Evolutionary conservation across 2,888 invertebrate genomes (phyloP).

Genomic region (Leistus spinibarbis): DNA sequence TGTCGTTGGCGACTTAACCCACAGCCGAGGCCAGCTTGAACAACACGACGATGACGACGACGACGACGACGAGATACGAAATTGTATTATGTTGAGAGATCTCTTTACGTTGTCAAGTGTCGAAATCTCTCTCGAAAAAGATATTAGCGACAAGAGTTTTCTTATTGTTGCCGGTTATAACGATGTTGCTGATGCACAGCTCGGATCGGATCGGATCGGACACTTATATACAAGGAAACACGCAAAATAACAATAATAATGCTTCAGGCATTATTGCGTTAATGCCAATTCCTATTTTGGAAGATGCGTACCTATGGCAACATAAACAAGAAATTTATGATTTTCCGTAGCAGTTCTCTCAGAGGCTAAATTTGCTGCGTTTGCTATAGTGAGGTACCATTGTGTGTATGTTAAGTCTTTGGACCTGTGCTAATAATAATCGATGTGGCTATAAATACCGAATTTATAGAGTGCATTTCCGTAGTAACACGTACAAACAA

Average conservation of each 20-base stretch:
- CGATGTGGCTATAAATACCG: background rate
- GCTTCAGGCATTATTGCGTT: background rate
- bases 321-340: too few species aligned
- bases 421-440: background rate
- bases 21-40: background rate
- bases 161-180: background rate
- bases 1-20: background rate
- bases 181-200: background rate
- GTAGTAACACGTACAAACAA: background rate
- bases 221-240: background rate
- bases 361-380: too few species aligned
- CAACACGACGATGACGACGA: background rate
- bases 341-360: too few species aligned
- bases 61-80: background rate
- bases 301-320: too few species aligned
- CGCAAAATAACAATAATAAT: too few species aligned
- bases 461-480: background rate
- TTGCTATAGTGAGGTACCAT: too few species aligned
- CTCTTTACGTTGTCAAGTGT: conserved; percentile 10
- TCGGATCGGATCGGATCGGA: background rate
- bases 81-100: conserved; percentile 13
- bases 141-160: conserved; percentile 8
- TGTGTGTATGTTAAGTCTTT: background rate
- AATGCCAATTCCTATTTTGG: background rate
- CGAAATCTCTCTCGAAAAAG: conserved; percentile 2